phyloP scores from a whole-genome alignment of 1,140 invertebrate species.

The Drosophila sulfurigaster region DNA sequence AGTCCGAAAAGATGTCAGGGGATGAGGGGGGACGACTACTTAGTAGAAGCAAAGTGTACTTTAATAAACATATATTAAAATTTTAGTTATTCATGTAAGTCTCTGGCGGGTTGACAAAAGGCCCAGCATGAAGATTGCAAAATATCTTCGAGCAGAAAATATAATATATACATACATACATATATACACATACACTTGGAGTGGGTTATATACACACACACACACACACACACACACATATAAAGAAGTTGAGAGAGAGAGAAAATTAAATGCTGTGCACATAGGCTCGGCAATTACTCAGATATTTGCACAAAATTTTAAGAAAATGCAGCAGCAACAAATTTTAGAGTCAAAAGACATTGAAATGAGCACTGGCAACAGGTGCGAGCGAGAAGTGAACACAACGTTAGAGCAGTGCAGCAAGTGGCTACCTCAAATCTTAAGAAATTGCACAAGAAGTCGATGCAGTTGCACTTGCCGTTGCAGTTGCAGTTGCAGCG shows the following conservation, averaged over 20 bases:
- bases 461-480: conserved; percentile 52
- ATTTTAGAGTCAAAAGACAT: conserved; percentile 64
- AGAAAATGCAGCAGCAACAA: conserved; percentile 80
- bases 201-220: conserved; percentile 9
- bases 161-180: conserved; percentile 54
- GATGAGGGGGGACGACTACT: conserved; percentile 34
- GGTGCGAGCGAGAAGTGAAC: conserved; percentile 55
- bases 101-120: conserved; percentile 70
- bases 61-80: conserved; percentile 84
- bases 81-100: conserved; percentile 83
- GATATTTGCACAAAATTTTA: conserved; percentile 81
- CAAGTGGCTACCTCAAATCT: conserved; percentile 56
- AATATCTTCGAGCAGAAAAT: conserved; percentile 50
- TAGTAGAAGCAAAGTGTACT: conserved; percentile 62
- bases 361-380: conserved; percentile 33
- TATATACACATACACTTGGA: conserved; percentile 20
- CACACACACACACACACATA: not conserved
- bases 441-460: conserved; percentile 78
- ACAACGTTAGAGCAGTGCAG: conserved; percentile 46
- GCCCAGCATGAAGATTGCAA: conserved; percentile 59
- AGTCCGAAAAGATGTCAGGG: conserved; percentile 28
- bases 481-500: conserved; percentile 43
- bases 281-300: conserved; percentile 71
- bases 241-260: conserved; percentile 12
- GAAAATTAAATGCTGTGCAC: conserved; percentile 61